Percentiles rank a stretch among this genome's conserved stretches.
Conservation (phyloP, 2,113 vertebrate species). For the Hippolais icterina region DNA sequence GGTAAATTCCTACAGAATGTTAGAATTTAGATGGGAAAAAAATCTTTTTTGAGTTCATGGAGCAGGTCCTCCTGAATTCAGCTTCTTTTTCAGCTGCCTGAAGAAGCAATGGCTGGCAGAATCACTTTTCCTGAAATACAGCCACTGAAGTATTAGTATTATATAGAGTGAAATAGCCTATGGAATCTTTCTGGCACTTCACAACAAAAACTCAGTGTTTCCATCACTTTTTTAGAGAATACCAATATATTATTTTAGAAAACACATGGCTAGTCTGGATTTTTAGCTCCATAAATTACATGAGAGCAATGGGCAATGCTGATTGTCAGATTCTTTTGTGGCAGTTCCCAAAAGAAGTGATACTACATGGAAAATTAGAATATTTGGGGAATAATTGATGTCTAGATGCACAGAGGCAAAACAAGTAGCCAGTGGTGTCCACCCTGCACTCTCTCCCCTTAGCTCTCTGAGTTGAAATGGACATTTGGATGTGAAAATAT, state of each 20-base stretch:
- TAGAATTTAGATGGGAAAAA: neutral
- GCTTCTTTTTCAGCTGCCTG: neutral
- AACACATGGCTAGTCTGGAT: neutral
- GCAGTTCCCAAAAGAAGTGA: neutral
- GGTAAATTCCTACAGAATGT: neutral
- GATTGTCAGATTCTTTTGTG: neutral
- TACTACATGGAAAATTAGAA: neutral
- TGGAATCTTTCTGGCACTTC: neutral
- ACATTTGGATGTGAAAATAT: neutral
- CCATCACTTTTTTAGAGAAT: neutral
- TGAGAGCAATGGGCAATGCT: neutral
- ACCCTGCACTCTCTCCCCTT: rapidly evolving
- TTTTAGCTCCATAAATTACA: neutral
- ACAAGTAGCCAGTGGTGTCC: neutral
- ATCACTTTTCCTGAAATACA: neutral
- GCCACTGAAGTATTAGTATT: neutral
- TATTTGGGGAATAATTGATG: neutral
- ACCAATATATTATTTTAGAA: neutral
- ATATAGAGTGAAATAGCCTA: neutral
- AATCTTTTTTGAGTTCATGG: neutral
- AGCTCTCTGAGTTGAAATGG: neutral
- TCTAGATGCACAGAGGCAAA: neutral
- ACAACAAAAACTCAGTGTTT: neutral
- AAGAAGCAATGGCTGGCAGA: neutral
- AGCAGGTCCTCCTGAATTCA: neutral